phyloP scores from a whole-genome alignment of 2,113 vertebrate species.

The Psephotus haematonotus region DNA sequence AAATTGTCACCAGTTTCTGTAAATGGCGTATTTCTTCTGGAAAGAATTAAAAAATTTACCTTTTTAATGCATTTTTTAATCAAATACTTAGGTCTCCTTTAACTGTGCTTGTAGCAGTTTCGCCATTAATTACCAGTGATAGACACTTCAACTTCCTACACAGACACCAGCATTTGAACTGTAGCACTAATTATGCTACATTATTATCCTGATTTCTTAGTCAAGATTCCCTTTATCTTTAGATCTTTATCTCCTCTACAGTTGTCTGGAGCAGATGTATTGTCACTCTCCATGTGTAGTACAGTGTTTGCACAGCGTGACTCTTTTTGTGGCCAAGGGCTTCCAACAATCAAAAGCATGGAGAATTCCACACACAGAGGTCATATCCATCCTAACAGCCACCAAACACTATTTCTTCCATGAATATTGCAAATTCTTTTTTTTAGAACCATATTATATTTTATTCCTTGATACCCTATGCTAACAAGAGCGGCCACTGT shows the following conservation, averaged over 20 bases:
- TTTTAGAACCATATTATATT: background rate
- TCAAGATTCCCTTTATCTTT: background rate
- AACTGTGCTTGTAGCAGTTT: background rate
- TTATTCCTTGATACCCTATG: background rate
- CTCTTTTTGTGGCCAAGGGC: background rate
- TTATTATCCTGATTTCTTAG: too few species aligned
- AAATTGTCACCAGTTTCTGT: background rate
- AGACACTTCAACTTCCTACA: background rate
- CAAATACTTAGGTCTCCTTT: background rate
- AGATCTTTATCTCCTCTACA: background rate
- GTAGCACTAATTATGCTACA: background rate
- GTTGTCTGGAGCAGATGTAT: background rate
- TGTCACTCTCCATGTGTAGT: background rate
- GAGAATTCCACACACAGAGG: background rate
- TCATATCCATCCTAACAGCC: background rate
- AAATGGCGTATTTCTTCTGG: background rate
- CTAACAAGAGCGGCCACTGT: background rate
- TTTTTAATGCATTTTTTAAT: background rate
- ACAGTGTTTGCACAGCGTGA: fast-evolving
- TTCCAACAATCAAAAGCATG: background rate
- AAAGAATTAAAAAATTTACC: background rate
- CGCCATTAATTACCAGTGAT: background rate
- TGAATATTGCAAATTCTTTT: background rate
- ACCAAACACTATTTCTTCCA: background rate
- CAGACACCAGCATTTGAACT: background rate